Percentiles rank a stretch among this genome's conserved stretches.
phyloP scores from a whole-genome alignment of 2,797 vertebrate genomes.

The Botia kubotai region DNA sequence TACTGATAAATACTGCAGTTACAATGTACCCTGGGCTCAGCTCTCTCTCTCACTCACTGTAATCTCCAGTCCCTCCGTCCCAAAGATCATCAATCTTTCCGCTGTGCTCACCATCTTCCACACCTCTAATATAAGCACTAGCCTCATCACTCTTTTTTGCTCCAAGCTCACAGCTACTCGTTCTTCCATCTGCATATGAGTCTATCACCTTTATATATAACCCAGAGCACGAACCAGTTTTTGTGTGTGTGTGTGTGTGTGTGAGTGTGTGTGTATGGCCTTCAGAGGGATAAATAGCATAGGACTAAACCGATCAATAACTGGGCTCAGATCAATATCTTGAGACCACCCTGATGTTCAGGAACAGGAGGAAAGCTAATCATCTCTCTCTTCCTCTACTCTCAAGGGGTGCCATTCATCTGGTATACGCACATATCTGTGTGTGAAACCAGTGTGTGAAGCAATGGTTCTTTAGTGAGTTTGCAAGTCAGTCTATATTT shows the following conservation, averaged over 20 bases:
- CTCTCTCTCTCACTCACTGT: constrained; percentile 64
- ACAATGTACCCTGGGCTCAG: constrained; percentile 64
- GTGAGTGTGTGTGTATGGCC: constrained; percentile 27
- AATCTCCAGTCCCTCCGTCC: constrained; percentile 71
- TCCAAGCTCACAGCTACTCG: background rate
- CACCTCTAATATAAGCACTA: constrained; percentile 76
- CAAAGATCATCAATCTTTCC: constrained; percentile 79
- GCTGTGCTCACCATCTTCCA: constrained; percentile 57
- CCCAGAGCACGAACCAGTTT: constrained; percentile 9
- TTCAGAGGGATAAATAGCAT: constrained; percentile 26
- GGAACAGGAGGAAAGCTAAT: constrained; percentile 16
- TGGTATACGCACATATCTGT: background rate
- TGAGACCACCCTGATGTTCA: constrained; percentile 35
- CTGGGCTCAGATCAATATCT: constrained; percentile 47
- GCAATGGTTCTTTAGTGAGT: too few species aligned
- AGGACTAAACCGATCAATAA: constrained; percentile 34
- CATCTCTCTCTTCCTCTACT: constrained; percentile 10
- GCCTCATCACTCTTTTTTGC: constrained; percentile 41
- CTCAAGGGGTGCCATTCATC: constrained; percentile 7
- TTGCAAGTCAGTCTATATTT: background rate
- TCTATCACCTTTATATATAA: constrained; percentile 21
- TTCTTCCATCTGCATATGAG: constrained; percentile 30
- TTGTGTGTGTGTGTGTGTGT: constrained; percentile 4
- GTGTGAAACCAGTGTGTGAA: background rate
- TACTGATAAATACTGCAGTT: constrained; percentile 53